Base-by-base conservation (phyloP, 2,113 vertebrate species). In the Sprattus sprattus region DNA sequence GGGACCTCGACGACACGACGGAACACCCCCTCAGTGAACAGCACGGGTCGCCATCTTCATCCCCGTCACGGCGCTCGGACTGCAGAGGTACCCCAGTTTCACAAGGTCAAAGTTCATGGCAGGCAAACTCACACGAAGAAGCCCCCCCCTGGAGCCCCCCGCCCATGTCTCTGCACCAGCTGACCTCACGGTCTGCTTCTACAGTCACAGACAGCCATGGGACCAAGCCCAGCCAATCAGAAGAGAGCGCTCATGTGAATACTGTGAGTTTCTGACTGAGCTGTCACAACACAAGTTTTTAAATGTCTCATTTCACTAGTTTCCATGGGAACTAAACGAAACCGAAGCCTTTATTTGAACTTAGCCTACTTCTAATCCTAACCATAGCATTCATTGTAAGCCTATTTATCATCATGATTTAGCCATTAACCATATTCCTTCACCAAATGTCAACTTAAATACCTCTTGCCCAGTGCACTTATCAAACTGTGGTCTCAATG, bases 161-260 rank as follows among this genome's bases (percentile, higher is more conserved):
- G 60, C 47, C 83, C n/a, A 45, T 54, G 6, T 89, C 88, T 15
- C 83, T 83, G 20, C 54, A 52, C 80, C 44, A 57, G 20, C 8
- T 82, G 3, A 75, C 84, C 45, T 82, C 86, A 60, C 82, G 44
- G 16, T 16, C 28, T 18, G 45, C 67, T 45, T 28, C n/a, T 18
- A 20, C 84, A 10, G 60, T 10, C 84, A 49, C 39, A 54, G 52
- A 83, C 39, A 81, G 82, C 47, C 25, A 83, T 28, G 18, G 28
- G 32, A 57, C 86, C 46, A 71, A 83, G 47, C 81, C 54, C 7
- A 54, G 44, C 16, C 81, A 83, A 78, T 44, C 86, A 47, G 54
- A 86, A 10, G 64, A 83, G 81, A n/a, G 54, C 39, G 16, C 52
- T 32, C 22, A 86, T 22, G 89, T 89, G 83, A 86, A 88, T 81